Evolutionary conservation across 2,888 invertebrate species (phyloP), one percentile per base, ranked within the genome.

Genomic region (Elysia crispata): DNA sequence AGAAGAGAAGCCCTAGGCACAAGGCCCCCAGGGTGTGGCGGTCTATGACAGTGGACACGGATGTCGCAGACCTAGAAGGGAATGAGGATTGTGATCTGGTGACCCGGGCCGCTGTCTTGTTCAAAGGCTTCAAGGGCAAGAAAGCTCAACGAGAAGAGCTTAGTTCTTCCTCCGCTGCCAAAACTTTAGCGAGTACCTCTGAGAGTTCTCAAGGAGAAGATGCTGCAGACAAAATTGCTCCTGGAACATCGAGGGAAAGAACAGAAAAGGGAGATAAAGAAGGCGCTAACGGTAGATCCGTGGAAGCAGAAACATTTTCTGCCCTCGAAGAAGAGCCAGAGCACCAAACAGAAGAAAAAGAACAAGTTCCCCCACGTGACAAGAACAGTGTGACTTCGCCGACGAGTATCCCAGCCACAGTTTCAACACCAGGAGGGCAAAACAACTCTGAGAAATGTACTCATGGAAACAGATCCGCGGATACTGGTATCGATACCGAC

Each of bases 121-220:
- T 79, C 69, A 79, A 33, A n/a, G 79, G 79, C 15, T 79, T 73
- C 54, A 79, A 79, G 23, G 28, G 30, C 5, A 79, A 79, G 30
- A 79, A 79, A 28, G 41, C 28, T 11, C 11, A n/a, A n/a, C n/a
- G n/a, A n/a, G n/a, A n/a, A n/a, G n/a, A 6, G 41, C 3, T 41
- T 3, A 41, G 5, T 41, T 41, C 41, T 41, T 6, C 41, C 41
- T 41, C 41, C 11, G 41, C 3, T 41, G 3, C 41, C 41, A 41
- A 41, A 41, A 11, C 41, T 3, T 41, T 41, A 11, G 5, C 41
- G 11, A 41, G 41, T 41, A 41, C 3, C 41, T 41, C 41, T 11
- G 41, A 31, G 70, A 41, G 5, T 3, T 33, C 33, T 25, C 6
- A 28, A 69, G n/a, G 8, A 11, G 11, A 69, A 28, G 31, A 30